phyloP scores from a whole-genome alignment of 2,888 invertebrate species.

The Mycalesis mineus region DNA sequence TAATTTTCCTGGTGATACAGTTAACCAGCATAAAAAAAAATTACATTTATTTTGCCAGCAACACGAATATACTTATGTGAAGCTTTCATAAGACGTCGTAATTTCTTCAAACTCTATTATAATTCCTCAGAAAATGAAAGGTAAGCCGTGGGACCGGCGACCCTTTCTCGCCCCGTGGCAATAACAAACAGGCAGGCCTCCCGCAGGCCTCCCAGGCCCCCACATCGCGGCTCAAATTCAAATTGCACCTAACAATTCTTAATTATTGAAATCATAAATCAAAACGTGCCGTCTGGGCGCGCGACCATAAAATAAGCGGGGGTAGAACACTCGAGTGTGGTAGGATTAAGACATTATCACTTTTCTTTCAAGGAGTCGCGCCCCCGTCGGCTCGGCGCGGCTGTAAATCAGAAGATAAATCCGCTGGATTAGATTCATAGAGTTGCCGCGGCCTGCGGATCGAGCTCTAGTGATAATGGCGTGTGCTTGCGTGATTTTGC shows the following conservation, averaged over 20 bases:
- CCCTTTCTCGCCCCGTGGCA: constrained; percentile 66
- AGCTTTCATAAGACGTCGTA: constrained; percentile 45
- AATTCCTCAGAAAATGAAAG: constrained; percentile 66
- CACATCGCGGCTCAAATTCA: constrained; percentile 70
- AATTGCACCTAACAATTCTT: constrained; percentile 79
- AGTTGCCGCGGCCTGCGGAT: constrained; percentile 75
- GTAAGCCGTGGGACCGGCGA: constrained; percentile 56
- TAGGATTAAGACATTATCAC: constrained; percentile 83
- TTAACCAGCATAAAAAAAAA: too few species aligned
- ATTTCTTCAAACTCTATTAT: constrained; percentile 57
- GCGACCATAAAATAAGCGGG: constrained; percentile 71
- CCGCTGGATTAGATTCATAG: constrained; percentile 79
- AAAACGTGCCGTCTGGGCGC: constrained; percentile 75
- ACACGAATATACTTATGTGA: constrained; percentile 6
- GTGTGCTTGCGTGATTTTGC: constrained; percentile 75
- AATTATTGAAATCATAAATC: constrained; percentile 79
- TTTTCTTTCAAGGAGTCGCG: constrained; percentile 78
- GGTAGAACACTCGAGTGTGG: constrained; percentile 72
- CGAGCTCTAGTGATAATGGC: constrained; percentile 71
- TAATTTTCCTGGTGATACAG: neutral
- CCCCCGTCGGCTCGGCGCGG: constrained; percentile 64
- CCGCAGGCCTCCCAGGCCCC: constrained; percentile 59
- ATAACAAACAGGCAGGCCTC: constrained; percentile 75
- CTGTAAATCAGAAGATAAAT: constrained; percentile 79
- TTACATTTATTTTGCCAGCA: neutral